Percentiles rank a stretch among this genome's conserved stretches.
Evolutionary conservation across 2,797 vertebrate species (phyloP).

Genomic region (Cynopterus sphinx): DNA sequence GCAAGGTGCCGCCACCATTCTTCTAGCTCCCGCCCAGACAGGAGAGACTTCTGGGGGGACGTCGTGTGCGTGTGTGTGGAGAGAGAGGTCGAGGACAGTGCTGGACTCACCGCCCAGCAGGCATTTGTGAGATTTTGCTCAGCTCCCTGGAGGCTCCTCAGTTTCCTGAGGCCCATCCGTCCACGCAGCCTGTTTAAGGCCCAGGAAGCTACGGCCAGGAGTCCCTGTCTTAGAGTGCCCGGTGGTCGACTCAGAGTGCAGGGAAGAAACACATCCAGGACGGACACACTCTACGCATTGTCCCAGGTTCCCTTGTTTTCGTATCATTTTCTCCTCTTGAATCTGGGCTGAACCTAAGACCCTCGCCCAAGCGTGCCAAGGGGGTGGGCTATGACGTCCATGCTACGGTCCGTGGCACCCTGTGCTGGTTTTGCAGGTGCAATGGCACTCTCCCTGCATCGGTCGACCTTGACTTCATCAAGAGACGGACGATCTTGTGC

Average conservation of each 20-base stretch:
- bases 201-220: not conserved
- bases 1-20: not conserved
- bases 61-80: not conserved
- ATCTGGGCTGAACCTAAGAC: not conserved
- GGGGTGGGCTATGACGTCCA: not conserved
- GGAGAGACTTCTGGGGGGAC: not conserved
- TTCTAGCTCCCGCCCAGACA: not conserved
- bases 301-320: no score
- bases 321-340: not conserved
- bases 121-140: not conserved
- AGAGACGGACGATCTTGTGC: not conserved
- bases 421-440: not conserved
- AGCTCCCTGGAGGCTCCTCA: no score
- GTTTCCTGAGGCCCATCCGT: not conserved
- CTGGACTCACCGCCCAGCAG: rapidly evolving
- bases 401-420: not conserved
- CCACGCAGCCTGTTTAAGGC: not conserved
- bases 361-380: not conserved
- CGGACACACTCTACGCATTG: no score
- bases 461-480: not conserved
- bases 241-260: not conserved
- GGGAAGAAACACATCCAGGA: rapidly evolving
- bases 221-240: not conserved
- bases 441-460: not conserved
- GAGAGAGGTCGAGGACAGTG: not conserved